phyloP scores from a whole-genome alignment of 1,140 invertebrate species.

The Nasonia vitripennis region DNA sequence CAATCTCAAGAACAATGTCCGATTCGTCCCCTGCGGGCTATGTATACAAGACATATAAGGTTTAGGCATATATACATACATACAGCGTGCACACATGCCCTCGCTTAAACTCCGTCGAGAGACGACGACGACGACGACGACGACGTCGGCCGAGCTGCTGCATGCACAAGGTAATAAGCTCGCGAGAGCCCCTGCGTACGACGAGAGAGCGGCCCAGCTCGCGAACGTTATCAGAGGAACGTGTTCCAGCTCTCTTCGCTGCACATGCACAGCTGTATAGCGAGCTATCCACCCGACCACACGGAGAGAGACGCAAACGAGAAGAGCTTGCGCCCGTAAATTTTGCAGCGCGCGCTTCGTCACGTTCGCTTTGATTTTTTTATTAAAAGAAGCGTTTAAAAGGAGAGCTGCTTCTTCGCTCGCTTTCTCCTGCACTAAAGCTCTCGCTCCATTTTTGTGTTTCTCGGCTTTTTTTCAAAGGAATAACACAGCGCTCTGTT shows the following conservation, averaged over 20 bases:
- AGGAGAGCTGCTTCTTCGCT: conserved; percentile 4
- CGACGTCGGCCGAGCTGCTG: neutral
- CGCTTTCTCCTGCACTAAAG: neutral
- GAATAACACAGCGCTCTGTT: neutral
- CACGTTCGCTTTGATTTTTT: conserved; percentile 50
- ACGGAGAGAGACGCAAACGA: neutral
- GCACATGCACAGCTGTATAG: neutral
- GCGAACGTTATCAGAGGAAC: conserved; percentile 24
- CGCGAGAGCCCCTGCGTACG: neutral
- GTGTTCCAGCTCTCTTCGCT: neutral
- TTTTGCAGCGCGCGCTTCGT: conserved; percentile 29
- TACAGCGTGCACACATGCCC: neutral
- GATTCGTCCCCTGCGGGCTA: conserved; percentile 11
- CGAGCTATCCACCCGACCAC: neutral
- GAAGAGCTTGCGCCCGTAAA: conserved; percentile 33
- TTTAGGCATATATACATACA: neutral
- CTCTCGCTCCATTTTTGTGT: conserved; percentile 34
- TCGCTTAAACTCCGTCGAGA: no score
- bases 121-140: no score
- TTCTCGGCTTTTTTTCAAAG: neutral
- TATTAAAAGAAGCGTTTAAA: conserved; percentile 33
- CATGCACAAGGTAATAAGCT: neutral
- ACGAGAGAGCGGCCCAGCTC: neutral
- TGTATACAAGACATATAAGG: neutral
- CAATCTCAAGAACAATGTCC: conserved; percentile 15